These are phyloP conservation scores for Tribolium freemani DNA, from an alignment of 2,888 invertebrate species.

Conservation along the genomic window DNA sequence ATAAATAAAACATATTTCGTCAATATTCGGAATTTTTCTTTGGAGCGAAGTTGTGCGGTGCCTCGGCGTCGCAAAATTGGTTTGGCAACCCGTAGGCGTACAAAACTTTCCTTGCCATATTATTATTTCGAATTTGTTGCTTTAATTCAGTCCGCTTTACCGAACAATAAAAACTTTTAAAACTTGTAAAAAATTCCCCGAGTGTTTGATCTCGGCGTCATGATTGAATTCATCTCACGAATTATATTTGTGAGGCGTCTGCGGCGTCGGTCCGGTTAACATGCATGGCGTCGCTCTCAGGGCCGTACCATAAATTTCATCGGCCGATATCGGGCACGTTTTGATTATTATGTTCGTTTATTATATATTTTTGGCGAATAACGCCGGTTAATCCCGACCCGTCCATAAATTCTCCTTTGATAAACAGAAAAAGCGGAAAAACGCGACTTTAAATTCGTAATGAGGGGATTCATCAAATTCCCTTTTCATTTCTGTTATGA, in stretches of 20 bases:
- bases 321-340: constrained; percentile 54
- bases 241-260: constrained; percentile 33
- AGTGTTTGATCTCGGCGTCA: neutral
- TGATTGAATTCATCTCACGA: constrained; percentile 38
- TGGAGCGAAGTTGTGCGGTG: neutral
- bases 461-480: constrained; percentile 33
- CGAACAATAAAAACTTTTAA: constrained; percentile 1
- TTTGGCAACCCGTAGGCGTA: neutral
- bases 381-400: constrained; percentile 45
- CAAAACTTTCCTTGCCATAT: constrained; percentile 7
- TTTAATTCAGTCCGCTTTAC: constrained; percentile 5
- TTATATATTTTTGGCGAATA: constrained; percentile 57
- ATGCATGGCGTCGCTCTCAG: constrained; percentile 50
- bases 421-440: constrained; percentile 2
- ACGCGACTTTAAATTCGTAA: constrained; percentile 15
- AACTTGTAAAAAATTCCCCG: constrained; percentile 9
- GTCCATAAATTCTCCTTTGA: constrained; percentile 27
- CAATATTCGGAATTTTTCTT: neutral
- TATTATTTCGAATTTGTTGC: constrained; percentile 14
- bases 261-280: constrained; percentile 40
- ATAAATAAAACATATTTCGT: neutral
- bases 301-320: constrained; percentile 43
- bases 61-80: neutral
- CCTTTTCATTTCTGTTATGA: constrained; percentile 38
- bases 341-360: constrained; percentile 58